Evolutionary conservation across 2,797 vertebrate genomes (phyloP), one percentile per base, ranked within the genome.

Genomic region (Gymnoscopelus braueri): DNA sequence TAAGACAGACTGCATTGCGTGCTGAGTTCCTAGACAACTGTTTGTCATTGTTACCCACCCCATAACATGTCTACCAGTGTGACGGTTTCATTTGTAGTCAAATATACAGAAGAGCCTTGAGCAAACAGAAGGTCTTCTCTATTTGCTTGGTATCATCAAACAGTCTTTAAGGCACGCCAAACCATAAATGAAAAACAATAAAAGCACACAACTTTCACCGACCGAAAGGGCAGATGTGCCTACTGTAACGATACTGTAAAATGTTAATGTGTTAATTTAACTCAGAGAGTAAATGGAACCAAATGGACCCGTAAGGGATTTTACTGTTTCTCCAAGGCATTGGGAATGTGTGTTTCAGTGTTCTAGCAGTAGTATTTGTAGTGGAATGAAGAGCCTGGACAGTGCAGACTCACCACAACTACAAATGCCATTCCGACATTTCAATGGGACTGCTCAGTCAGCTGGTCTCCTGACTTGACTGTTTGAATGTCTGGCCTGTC

Each of bases 381-480:
- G 39, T 61, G 39, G 9, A 44, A 13, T 35, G 12, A 39, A 44
- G 9, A 47, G 8, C 58, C 3, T 58, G 24, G 57, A 64, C 35
- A 63, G 55, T 70, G 44, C 65, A 59, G 69, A 32, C 69, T 76
- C 54, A 59, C 78, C 84, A 48, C 80, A 29, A 52, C 48, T 48
- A 52, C 54, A 77, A 78, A 85, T 63, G 79, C 60, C 69, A 75
- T 80, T 82, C 4, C 73, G 79, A 81, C 83, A 81, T 78, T 82
- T 80, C 69, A 69, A 77, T 24, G 61, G 77, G 63, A 67, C 60
- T 63, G 55, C 74, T 69, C 71, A 72, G 77, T 84, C 82, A 74
- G 78, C 73, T 66, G 77, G 70, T 83, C 82, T 84, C 74, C 55
- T 87, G 80, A 82, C 70, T 44, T 15, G 51, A 39, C 65, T 62